Percentiles rank a stretch among this genome's conserved stretches.
These are phyloP conservation scores for Neoseiulus cucumeris DNA, from an alignment of 1,140 invertebrate genomes.

Conservation along the genomic window DNA sequence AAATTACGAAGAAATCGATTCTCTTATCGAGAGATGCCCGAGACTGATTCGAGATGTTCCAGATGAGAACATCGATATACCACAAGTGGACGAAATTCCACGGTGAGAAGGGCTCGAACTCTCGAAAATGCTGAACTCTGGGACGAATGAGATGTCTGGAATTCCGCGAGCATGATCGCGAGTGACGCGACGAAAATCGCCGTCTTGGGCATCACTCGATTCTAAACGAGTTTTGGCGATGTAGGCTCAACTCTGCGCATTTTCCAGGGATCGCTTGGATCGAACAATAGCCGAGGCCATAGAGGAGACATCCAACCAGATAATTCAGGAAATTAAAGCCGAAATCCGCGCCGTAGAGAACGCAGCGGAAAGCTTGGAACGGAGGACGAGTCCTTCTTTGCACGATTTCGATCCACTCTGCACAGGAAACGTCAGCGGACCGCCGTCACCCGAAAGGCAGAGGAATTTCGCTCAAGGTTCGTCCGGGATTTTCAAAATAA, in stretches of 20 bases:
- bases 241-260: not conserved
- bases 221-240: too few species aligned
- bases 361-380: not conserved
- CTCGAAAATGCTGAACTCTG: not conserved
- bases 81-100: not conserved
- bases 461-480: constrained; percentile 5
- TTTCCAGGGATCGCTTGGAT: not conserved
- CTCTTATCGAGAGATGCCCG: not conserved
- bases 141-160: constrained; percentile 3
- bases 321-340: constrained; percentile 1
- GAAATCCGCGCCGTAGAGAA: not conserved
- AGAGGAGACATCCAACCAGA: not conserved
- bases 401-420: constrained; percentile 5
- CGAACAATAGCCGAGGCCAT: constrained; percentile 6
- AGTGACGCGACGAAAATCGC: not conserved
- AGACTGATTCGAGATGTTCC: not conserved
- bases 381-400: not conserved
- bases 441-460: not conserved
- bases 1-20: constrained; percentile 2
- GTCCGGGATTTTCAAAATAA: too few species aligned
- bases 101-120: not conserved
- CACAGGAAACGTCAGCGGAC: not conserved
- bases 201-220: too few species aligned
- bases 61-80: not conserved
- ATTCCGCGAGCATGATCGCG: constrained; percentile 8